A percentile compares a stretch with the other conserved stretches of the same genome.
Conservation (phyloP, 2,113 vertebrate genomes). For the Elaphurus davidianus region DNA sequence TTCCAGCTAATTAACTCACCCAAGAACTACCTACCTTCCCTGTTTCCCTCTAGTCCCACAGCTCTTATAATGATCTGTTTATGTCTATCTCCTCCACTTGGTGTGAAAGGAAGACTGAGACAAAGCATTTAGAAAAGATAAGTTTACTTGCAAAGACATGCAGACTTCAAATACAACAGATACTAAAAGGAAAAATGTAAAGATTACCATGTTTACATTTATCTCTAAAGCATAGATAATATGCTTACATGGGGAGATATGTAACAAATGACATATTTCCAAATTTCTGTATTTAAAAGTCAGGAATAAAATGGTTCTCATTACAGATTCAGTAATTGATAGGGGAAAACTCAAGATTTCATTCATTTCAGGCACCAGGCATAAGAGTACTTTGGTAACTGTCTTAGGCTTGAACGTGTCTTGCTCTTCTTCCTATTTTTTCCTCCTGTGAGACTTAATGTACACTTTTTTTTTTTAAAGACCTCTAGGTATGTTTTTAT, state of each 20-base stretch:
- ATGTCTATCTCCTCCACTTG: background rate
- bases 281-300: background rate
- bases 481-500: background rate
- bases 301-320: background rate
- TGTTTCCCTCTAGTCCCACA: background rate
- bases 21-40: background rate
- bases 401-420: background rate
- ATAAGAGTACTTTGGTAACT: background rate
- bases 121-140: slow-evolving; percentile 1
- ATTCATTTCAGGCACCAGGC: background rate
- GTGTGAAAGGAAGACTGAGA: background rate
- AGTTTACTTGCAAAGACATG: background rate
- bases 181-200: background rate
- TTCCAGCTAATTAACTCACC: slow-evolving; percentile 1
- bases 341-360: background rate
- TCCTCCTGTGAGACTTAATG: background rate
- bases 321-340: background rate
- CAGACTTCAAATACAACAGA: background rate
- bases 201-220: background rate
- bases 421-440: background rate
- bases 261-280: background rate
- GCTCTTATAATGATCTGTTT: background rate
- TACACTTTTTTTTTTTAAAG: background rate
- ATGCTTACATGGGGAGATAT: background rate
- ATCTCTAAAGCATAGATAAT: background rate